Evolutionary conservation across 2,888 invertebrate genomes (phyloP).

Genomic region (Pseudococcus viburni): DNA sequence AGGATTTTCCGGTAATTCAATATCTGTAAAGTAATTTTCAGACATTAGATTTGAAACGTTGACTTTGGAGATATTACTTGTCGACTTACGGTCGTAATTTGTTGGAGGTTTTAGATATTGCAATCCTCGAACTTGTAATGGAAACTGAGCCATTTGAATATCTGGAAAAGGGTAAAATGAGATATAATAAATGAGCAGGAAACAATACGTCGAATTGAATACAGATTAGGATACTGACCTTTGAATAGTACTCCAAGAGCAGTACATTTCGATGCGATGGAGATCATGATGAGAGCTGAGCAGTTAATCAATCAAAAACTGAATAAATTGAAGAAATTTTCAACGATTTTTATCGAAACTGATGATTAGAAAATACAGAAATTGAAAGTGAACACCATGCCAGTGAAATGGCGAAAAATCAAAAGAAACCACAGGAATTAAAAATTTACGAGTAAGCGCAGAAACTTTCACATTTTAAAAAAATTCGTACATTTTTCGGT

Average conservation of each 20-base stretch:
- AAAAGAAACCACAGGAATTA: too few relatives aligned
- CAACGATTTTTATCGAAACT: neutral
- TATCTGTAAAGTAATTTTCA: constrained; percentile 73
- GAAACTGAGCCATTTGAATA: neutral
- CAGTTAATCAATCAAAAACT: neutral
- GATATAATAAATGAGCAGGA: neutral
- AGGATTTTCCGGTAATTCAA: constrained; percentile 81
- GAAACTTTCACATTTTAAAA: too few relatives aligned
- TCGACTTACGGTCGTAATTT: constrained; percentile 66
- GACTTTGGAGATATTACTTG: neutral
- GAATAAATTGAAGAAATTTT: neutral
- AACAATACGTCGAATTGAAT: neutral
- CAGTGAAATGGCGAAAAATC: too few relatives aligned
- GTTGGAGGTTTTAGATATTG: constrained; percentile 67
- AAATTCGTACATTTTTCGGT: neutral
- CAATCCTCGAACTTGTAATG: constrained; percentile 55
- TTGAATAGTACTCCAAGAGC: neutral
- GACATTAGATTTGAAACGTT: neutral
- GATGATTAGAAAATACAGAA: too few relatives aligned
- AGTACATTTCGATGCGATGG: neutral
- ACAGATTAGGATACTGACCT: neutral
- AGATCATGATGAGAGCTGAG: neutral
- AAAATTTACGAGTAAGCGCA: too few relatives aligned
- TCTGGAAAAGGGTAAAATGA: constrained; percentile 11
- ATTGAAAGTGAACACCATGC: too few relatives aligned